Base-by-base conservation (phyloP, 2,888 invertebrate genomes). In the Perizoma affinitatum region DNA sequence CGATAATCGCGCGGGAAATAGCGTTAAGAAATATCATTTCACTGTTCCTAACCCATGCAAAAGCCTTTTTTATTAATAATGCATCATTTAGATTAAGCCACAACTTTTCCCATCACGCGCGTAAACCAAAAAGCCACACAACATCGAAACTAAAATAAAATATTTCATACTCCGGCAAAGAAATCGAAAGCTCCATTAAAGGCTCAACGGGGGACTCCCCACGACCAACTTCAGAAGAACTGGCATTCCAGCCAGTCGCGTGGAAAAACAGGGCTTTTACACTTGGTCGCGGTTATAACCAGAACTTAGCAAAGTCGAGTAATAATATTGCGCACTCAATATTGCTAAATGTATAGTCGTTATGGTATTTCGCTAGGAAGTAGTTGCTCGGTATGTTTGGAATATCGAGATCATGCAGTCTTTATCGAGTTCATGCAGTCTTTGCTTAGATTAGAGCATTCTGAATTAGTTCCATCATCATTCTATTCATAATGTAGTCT, bases 111-210 rank as follows among this genome's bases (percentile, higher is more conserved):
- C 22, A 3, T 22, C 22, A 22, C 22, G 22, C 22, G 22, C 22
- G 22, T 22, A 22, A 22, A 22, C 22, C 22, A 22, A 58, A 62
- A 51, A 51, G 38, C 50, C 53, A 46, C 46, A 47, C 10, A 41
- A 36, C 46, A 54, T 51, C 54, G 40, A 57, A 60, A 68, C 67
- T 66, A 63, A 68, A 71, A 73, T 61, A 68, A 64, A 71, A 78
- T 78, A 79, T 76, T 79, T 82, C 78, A 78, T 78, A 78, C 75
- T 75, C 74, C 64, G 58, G 58, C 62, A 68, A 70, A 72, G 70
- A 75, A 82, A 80, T 76, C 72, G 75, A 76, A 73, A 69, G 73
- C 58, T 54, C 66, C 68, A 69, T 69, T 69, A 69, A 66, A 61
- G 58, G 68, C 66, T 66, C 65, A 59, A 59, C 69, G 54, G 69